Evolutionary conservation across 2,888 invertebrate species (phyloP), one percentile per base, ranked within the genome.

Genomic region (Cynaeus angustus): DNA sequence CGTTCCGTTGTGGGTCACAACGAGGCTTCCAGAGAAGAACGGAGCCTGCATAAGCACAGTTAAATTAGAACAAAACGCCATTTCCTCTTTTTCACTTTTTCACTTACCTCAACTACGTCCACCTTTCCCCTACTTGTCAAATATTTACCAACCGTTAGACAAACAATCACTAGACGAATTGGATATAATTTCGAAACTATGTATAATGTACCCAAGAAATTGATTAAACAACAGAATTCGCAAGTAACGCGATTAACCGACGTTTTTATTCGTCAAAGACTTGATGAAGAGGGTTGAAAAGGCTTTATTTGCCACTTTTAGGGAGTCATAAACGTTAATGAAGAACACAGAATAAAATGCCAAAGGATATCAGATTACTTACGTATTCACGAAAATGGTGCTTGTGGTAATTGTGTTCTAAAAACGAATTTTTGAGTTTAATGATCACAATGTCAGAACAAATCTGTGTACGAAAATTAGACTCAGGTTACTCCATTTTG

Each of bases 261-360:
- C n/a, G 33, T 33, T 33, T 7, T 33, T 33, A 9, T 33, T 1
- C 7, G 1, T 33, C 33, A 33, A 33, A 33, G 33, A 33, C n/a
- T n/a, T 33, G 33, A n/a, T 33, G n/a, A 33, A 33, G 33, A n/a
- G 33, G n/a, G 21, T 21, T 21, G 21, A 21, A 21, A 4, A 21
- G 21, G 21, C 21, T 21, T 21, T 21, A 21, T 21, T 33, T 33
- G 9, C 33, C 7, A 33, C 33, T 33, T 33, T 33, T 33, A 33
- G 33, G 33, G n/a, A 33, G 33, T 33, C 7, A 33, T 33, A 33
- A 33, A 33, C 33, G 21, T 33, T 33, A 33, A 33, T 33, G 33
- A 33, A 33, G 7, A 7, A n/a, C n/a, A 33, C n/a, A 33, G n/a
- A 33, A 9, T 33, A 33, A 33, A 33, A 33, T 21, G 21, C 21